These are phyloP conservation scores for Vidua macroura DNA, from an alignment of 2,113 vertebrate genomes.

Conservation along the genomic window DNA sequence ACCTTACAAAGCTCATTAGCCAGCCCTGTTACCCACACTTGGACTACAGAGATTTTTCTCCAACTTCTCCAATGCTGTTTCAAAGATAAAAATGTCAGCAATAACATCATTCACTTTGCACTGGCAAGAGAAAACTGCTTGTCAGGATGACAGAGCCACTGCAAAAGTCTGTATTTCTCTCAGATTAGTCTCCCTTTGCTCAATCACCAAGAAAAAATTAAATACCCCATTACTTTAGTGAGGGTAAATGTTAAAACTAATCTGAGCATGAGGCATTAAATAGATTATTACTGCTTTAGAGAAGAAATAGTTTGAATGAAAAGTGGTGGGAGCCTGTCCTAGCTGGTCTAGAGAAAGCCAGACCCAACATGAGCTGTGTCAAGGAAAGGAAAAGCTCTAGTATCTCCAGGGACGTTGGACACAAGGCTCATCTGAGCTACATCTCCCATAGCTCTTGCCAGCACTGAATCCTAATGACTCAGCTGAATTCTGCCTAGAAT, in stretches of 20 bases:
- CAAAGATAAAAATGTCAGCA: neutral
- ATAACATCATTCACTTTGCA: neutral
- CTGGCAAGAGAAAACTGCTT: neutral
- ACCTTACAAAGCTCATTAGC: neutral
- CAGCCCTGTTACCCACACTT: neutral
- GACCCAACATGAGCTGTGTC: rapidly evolving
- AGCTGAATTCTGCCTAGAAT: neutral
- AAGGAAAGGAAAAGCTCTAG: neutral
- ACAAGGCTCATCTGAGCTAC: neutral
- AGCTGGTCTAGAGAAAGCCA: neutral
- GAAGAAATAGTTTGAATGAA: neutral
- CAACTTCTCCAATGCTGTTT: neutral
- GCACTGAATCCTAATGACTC: neutral
- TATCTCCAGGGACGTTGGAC: neutral
- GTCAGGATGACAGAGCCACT: neutral
- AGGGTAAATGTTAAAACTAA: neutral
- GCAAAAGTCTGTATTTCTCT: neutral
- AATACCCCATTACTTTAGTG: neutral
- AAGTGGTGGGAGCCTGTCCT: neutral
- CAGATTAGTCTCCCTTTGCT: neutral
- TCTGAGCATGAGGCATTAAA: neutral
- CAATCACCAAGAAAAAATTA: neutral
- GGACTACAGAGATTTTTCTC: neutral
- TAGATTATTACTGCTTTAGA: neutral
- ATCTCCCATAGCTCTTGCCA: neutral